Evolutionary conservation across 1,140 invertebrate species (phyloP), one percentile per base, ranked within the genome.

Genomic region (Octopus sinensis): DNA sequence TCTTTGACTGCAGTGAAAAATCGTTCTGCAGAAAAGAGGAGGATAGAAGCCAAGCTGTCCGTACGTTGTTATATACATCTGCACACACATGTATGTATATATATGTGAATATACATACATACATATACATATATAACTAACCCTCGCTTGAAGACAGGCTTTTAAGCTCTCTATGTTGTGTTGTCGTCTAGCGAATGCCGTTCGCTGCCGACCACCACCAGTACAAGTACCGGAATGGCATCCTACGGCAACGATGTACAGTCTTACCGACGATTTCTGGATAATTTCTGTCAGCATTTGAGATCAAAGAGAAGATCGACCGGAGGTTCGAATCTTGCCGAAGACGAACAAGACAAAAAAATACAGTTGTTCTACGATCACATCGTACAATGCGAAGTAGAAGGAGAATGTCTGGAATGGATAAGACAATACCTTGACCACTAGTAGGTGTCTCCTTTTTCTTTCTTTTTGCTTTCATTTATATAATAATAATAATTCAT

Each of bases 351-450:
- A 90, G 94, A 95, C 85, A 90, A 95, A 85, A 94, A 94, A 73
- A 93, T 95, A 13, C 93, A 94, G 88, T 93, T 94, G 78, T 92
- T 92, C 54, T 93, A 92, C 80, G 93, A 94, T 88, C 93, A 93
- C 80, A 92, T 95, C 68, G 92, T 92, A 30, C 92, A 94, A 84
- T 88, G 91, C 13, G 95, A 96, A 90, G 90, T 96, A 76, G 92
- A 93, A 85, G 95, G 94, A 56, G 95, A 95, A 91, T 93, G 95
- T 79, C 92, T 95, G 80, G 94, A 95, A 88, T 95, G 95, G 93
- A 93, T 93, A 73, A 92, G 94, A 76, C 94, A 95, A 88, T 95
- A 95, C 91, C 92, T 96, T 83, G 53, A 79, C 82, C 56, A 80
- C 23, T 80, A 79, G n/a, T 81, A 82, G 78, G 84, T 79, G 23